These are phyloP conservation scores for Microhierax caerulescens DNA, from an alignment of 2,797 vertebrate species.

Conservation along the genomic window DNA sequence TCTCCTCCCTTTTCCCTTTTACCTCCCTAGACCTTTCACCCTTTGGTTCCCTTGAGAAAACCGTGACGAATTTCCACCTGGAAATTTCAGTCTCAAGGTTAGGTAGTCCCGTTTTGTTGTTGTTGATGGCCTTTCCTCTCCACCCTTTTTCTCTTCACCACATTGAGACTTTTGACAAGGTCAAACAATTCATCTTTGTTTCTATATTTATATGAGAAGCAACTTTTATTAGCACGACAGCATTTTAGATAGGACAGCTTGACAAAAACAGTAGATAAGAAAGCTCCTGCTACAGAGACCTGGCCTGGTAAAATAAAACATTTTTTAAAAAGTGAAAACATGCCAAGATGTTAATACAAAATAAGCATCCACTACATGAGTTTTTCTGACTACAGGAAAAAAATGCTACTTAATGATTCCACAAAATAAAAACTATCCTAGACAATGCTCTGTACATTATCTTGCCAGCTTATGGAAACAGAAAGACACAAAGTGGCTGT, in stretches of 20 bases:
- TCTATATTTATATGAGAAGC: conserved; percentile 28
- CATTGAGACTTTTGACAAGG: conserved; percentile 32
- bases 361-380: neutral
- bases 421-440: neutral
- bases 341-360: neutral
- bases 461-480: neutral
- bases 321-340: neutral
- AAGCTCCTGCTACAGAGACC: neutral
- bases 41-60: neutral
- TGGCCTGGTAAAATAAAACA: neutral
- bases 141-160: conserved; percentile 10
- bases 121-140: conserved; percentile 22
- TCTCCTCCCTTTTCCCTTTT: conserved; percentile 31
- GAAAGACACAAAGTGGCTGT: neutral
- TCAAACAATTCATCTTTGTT: conserved; percentile 29
- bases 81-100: neutral
- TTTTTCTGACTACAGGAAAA: neutral
- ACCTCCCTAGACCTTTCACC: neutral
- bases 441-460: neutral
- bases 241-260: neutral
- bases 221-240: neutral
- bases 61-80: conserved; percentile 23
- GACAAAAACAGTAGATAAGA: neutral
- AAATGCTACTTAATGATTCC: neutral
- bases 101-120: neutral